Conservation (phyloP, 2,888 invertebrate genomes). For the Hanleya hanleyi region DNA sequence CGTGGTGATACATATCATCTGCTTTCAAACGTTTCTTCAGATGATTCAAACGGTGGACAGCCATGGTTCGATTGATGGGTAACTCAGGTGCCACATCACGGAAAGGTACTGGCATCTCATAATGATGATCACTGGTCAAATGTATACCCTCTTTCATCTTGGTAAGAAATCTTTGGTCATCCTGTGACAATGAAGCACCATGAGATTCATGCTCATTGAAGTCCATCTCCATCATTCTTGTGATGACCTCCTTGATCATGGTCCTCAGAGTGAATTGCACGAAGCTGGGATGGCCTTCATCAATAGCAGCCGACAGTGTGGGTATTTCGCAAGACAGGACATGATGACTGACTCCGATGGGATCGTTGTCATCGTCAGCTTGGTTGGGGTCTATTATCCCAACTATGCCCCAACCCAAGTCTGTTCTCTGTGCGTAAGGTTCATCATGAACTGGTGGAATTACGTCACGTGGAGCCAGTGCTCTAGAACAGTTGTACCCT, state of each 20-base stretch:
- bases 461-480: no score
- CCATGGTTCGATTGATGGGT: not conserved
- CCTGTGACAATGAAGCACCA: not conserved
- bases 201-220: slow-evolving; percentile 1
- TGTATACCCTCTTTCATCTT: not conserved
- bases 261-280: not conserved
- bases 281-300: not conserved
- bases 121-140: slow-evolving; percentile 13
- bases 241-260: not conserved
- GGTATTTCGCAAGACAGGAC: not conserved
- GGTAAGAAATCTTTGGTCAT: slow-evolving; percentile 10
- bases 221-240: slow-evolving; percentile 16
- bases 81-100: not conserved
- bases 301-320: not conserved
- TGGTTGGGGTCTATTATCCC: slow-evolving; percentile 25
- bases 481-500: slow-evolving; percentile 23
- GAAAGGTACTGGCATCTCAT: slow-evolving; percentile 26
- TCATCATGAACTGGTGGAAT: no score
- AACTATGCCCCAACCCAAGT: no score
- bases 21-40: not conserved
- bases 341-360: slow-evolving; percentile 9
- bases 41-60: no score
- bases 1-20: not conserved
- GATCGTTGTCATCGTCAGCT: not conserved
- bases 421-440: slow-evolving; percentile 23